Evolutionary conservation across 1,140 invertebrate species (phyloP).

Genomic region (Solenopsis fugax): DNA sequence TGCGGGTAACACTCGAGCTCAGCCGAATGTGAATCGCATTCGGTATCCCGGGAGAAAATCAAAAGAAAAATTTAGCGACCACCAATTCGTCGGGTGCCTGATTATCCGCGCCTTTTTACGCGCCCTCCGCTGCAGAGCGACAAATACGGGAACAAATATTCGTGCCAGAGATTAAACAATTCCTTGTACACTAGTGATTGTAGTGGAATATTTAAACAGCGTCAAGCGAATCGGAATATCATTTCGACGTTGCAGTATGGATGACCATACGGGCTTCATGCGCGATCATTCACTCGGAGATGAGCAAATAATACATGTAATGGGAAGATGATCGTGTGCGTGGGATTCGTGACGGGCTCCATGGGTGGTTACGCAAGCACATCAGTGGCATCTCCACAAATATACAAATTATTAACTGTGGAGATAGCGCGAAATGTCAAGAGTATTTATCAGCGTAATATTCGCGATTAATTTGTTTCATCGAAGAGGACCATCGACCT

Average conservation of each 20-base stretch:
- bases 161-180: background rate
- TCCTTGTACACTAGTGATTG: background rate
- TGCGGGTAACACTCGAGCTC: conserved; percentile 65
- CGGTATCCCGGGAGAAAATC: conserved; percentile 68
- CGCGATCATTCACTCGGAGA: conserved; percentile 33
- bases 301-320: conserved; percentile 49
- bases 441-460: conserved; percentile 60
- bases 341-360: conserved; percentile 17
- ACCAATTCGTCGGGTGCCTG: conserved; percentile 25
- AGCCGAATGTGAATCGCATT: conserved; percentile 61
- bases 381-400: conserved; percentile 44
- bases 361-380: conserved; percentile 36
- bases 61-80: conserved; percentile 76
- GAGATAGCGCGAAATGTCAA: conserved; percentile 49
- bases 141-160: background rate
- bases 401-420: conserved; percentile 62
- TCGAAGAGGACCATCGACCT: conserved; percentile 38
- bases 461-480: conserved; percentile 59
- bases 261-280: conserved; percentile 30
- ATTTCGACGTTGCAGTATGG: background rate
- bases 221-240: conserved; percentile 26
- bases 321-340: conserved; percentile 30
- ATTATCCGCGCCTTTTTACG: conserved; percentile 30
- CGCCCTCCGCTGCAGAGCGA: background rate
- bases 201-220: conserved; percentile 11